phyloP scores from a whole-genome alignment of 2,888 invertebrate species.

The Euspilapteryx auroguttella region DNA sequence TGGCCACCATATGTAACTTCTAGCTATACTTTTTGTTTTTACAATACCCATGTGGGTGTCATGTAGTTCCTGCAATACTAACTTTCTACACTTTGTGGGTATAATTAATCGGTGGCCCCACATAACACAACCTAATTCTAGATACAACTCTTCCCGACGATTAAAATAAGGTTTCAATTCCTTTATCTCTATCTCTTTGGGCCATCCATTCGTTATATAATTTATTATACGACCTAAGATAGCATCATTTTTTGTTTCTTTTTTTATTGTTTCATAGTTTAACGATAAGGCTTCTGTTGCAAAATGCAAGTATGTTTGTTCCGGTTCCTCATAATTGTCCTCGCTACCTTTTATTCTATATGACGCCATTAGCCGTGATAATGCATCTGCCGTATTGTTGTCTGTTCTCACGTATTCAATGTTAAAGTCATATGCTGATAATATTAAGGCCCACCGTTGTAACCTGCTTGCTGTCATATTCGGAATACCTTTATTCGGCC shows the following conservation, averaged over 20 bases:
- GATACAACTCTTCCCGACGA: too few species aligned
- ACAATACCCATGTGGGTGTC: too few species aligned
- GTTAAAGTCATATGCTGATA: not conserved
- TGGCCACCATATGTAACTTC: constrained; percentile 1
- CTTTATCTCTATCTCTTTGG: too few species aligned
- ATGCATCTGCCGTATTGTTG: not conserved
- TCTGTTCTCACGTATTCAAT: not conserved
- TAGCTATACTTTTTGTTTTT: too few species aligned
- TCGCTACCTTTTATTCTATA: too few species aligned
- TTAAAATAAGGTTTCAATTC: too few species aligned
- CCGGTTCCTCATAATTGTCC: not conserved
- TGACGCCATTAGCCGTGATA: not conserved
- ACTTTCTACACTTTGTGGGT: not conserved
- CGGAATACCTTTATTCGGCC: constrained; percentile 7
- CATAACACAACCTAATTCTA: not conserved
- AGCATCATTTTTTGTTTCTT: too few species aligned
- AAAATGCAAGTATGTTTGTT: too few species aligned
- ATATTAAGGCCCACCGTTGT: not conserved
- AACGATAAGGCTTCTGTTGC: too few species aligned
- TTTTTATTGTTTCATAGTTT: too few species aligned
- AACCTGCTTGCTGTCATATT: not conserved
- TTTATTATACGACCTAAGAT: too few species aligned
- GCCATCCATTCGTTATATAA: too few species aligned
- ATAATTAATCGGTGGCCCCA: not conserved
- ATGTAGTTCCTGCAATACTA: not conserved